Percentiles rank a stretch among this genome's conserved stretches.
These are phyloP conservation scores for Benthosema pterotum DNA, from an alignment of 2,797 vertebrate genomes.

Conservation along the genomic window DNA sequence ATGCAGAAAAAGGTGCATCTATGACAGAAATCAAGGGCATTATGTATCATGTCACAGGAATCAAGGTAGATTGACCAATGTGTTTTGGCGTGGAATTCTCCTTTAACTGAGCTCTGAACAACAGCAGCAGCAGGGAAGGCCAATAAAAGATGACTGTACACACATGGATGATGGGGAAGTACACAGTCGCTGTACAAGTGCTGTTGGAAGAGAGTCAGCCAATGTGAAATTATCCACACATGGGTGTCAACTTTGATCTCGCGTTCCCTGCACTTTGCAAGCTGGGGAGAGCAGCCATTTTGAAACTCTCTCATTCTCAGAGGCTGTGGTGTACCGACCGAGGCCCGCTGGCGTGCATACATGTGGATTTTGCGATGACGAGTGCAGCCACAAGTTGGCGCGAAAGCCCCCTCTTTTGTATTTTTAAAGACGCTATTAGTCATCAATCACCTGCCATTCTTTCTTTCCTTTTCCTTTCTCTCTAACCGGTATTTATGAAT, in stretches of 20 bases:
- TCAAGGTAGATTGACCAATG: no score
- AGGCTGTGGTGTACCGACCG: constrained; percentile 35
- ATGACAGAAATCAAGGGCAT: no score
- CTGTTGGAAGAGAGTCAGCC: constrained; percentile 64
- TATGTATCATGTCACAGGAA: no score
- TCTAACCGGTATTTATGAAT: constrained; percentile 70
- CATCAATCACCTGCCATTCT: constrained; percentile 56
- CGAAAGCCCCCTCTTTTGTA: constrained; percentile 48
- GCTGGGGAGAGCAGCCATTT: constrained; percentile 38
- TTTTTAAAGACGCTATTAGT: constrained; percentile 70
- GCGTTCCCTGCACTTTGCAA: constrained; percentile 35
- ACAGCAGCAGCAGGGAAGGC: constrained; percentile 35
- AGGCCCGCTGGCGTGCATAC: constrained; percentile 31
- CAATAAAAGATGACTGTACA: constrained; percentile 15
- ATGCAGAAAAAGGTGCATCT: no score
- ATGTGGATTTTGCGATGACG: constrained; percentile 44
- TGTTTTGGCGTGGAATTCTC: no score
- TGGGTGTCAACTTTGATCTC: constrained; percentile 65
- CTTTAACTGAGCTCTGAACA: no score
- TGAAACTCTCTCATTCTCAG: constrained; percentile 15
- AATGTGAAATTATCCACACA: constrained; percentile 64
- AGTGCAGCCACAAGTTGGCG: constrained; percentile 32
- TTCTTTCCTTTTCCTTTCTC: constrained; percentile 30
- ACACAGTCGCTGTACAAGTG: constrained; percentile 48
- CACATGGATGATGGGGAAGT: constrained; percentile 49